Evolutionary conservation across 2,113 vertebrate genomes (phyloP), one percentile per base, ranked within the genome.

Genomic region (Hystrix cristata): DNA sequence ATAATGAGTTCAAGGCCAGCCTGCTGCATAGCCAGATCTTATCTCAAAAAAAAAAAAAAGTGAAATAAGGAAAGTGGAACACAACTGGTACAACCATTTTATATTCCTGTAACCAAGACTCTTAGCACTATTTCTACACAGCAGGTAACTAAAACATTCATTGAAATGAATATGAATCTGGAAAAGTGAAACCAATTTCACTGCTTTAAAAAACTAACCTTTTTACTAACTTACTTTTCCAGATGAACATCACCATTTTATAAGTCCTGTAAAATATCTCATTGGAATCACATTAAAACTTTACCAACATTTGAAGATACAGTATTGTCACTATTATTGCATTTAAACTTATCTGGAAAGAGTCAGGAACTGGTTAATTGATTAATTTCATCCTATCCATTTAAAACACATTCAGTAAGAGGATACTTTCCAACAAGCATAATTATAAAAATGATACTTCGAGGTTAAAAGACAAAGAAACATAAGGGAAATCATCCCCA

Each of bases 201-300:
- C 4, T 72, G 59, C 83, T 64, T 91, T 59, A 80, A 67, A 80
- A 71, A 94, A 64, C 19, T 62, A 62, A 76, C 59, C 5, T 38
- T 71, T 72, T 65, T 11, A 69, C n/a, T 34, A 87, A 95, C 3
- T 74, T 83, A 55, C 59, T 84, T 90, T 95, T 76, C 64, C 48
- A 93, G 46, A 71, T 53, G 12, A 84, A 29, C 27, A 95, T n/a
- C 43, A 51, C 38, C 76, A 74, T 72, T 64, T 94, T 67, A 59
- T 62, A 31, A 13, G 21, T 34, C 86, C 89, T 78, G 85, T 25
- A 94, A 51, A 92, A 16, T 10, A 46, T 31, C 27, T 83, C 76
- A 95, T 0, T 64, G 43, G 11, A 92, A 79, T 2, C 57, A 27
- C 16, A 21, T 48, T 94, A 76, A 43, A 48, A 57, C n/a, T 94